These are phyloP conservation scores for Pachyramphus minor DNA, from an alignment of 2,113 vertebrate species.

Conservation along the genomic window DNA sequence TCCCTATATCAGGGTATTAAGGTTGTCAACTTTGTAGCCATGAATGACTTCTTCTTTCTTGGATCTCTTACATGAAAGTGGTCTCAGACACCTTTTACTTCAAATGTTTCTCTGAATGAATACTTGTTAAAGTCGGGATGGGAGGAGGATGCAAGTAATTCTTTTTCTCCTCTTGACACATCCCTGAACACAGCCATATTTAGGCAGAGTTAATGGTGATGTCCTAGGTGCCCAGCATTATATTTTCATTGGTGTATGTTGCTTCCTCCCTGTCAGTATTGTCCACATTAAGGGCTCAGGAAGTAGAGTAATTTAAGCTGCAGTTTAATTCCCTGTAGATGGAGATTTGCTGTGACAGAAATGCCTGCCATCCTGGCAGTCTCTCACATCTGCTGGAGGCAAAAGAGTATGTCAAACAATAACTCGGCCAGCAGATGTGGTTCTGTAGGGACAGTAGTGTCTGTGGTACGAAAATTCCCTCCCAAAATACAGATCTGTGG, in stretches of 20 bases:
- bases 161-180: background rate
- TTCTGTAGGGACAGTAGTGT: constrained; percentile 56
- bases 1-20: background rate
- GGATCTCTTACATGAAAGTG: background rate
- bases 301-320: background rate
- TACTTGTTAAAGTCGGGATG: background rate
- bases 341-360: constrained; percentile 37
- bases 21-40: background rate
- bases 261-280: background rate
- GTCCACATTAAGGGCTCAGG: background rate
- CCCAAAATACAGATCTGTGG: constrained; percentile 4
- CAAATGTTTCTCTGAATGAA: background rate
- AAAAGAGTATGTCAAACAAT: background rate
- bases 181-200: background rate
- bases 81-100: background rate
- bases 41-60: background rate
- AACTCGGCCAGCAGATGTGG: constrained; percentile 59
- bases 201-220: background rate
- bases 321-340: constrained; percentile 26
- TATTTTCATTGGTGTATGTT: background rate
- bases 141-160: background rate
- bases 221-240: background rate
- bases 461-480: constrained; percentile 52
- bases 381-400: constrained; percentile 41
- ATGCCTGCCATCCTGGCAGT: constrained; percentile 20